Evolutionary conservation across 2,113 vertebrate species (phyloP), one percentile per base, ranked within the genome.

Genomic region (Polypterus bichir): DNA sequence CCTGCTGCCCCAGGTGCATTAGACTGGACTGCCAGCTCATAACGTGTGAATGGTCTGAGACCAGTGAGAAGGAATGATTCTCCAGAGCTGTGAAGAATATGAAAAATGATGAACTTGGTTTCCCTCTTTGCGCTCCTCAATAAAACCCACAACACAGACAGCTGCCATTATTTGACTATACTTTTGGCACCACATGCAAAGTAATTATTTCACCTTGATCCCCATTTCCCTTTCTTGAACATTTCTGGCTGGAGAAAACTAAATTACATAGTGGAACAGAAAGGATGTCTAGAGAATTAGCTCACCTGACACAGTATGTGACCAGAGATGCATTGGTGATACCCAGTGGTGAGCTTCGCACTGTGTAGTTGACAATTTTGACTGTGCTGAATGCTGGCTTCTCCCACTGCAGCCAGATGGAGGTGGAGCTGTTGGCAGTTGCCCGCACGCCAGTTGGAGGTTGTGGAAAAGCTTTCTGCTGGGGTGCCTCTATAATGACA

Each of bases 381-480:
- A 90, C 83, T 0, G 86, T 92, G 70, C 85, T 92, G 76, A 94
- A 95, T 47, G 89, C 83, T 0, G 95, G 95, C 56, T 91, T 95
- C 70, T 94, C 93, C 96, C 96, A 99, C 60, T 83, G 81, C 52
- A 98, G 84, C 92, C 92, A 92, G 69, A 99, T 93, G 63, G 94
- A 94, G 0, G 92, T 92, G 55, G 96, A 98, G 71, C 90, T 91
- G 81, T 97, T 98, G 60, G 92, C 89, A 49, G 77, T 81, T 0
- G 92, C 93, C 3, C 89, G 89, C 60, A 99, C 80, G 4, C 85
- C 88, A 69, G 87, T 91, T 0, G 96, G 96, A 49, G 94, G 96
- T 68, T 92, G 66, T 0, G 92, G 94, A 4, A 88, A 92, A 3
- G 88, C 88, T 65, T 78, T 86, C 67, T 83, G 84, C 58, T 86